These are phyloP conservation scores for Anolis sagrei DNA, from an alignment of 2,113 vertebrate genomes.

Conservation along the genomic window DNA sequence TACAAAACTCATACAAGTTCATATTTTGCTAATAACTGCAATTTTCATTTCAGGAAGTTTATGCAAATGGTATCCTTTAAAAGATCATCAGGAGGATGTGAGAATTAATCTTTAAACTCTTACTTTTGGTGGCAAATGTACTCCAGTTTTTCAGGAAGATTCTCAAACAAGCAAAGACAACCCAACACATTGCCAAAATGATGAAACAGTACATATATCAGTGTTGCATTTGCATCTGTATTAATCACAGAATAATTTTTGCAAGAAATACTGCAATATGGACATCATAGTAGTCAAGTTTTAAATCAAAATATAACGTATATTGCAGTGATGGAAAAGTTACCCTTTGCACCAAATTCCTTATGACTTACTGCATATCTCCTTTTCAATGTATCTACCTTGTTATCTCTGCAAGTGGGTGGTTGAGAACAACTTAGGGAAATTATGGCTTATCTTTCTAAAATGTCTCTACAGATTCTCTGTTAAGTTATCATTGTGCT, in stretches of 20 bases:
- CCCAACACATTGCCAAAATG: conserved; percentile 27
- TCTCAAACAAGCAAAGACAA: not conserved
- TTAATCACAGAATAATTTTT: conserved; percentile 43
- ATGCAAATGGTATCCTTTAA: conserved; percentile 29
- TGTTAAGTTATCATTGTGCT: not conserved
- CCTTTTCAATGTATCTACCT: conserved; percentile 32
- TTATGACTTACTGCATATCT: conserved; percentile 24
- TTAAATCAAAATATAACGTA: not conserved
- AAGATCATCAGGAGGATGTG: conserved; percentile 45
- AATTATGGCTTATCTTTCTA: not conserved
- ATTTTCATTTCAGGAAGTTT: conserved; percentile 60
- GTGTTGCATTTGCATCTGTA: conserved; percentile 58
- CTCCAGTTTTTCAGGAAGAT: not conserved
- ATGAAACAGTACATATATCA: conserved; percentile 49
- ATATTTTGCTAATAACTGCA: not conserved
- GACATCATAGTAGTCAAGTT: not conserved
- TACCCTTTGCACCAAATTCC: not conserved
- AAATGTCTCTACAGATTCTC: not conserved
- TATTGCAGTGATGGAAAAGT: not conserved
- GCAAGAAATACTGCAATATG: conserved; percentile 10
- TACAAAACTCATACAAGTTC: not conserved
- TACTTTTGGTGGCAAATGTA: conserved; percentile 2
- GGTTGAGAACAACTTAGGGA: conserved; percentile 19
- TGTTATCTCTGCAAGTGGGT: conserved; percentile 28
- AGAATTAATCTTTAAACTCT: conserved; percentile 26